phyloP scores from a whole-genome alignment of 2,113 vertebrate genomes.

The Atlantisia rogersi region DNA sequence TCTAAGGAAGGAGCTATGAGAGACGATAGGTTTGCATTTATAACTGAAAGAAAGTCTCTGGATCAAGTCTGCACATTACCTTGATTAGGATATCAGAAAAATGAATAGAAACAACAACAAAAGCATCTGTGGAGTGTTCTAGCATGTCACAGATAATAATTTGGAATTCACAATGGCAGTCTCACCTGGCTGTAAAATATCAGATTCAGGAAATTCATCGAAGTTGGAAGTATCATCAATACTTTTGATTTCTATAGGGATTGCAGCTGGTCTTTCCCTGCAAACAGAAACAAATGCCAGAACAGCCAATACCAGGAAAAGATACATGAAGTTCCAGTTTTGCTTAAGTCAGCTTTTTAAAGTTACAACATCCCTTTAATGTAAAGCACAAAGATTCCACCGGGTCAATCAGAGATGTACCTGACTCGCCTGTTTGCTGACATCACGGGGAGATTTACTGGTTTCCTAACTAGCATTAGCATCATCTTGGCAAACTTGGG shows the following conservation, averaged over 20 bases:
- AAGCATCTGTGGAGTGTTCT: neutral
- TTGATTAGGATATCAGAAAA: neutral
- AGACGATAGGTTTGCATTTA: neutral
- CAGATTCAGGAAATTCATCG: slow-evolving; percentile 95
- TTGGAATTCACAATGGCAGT: neutral
- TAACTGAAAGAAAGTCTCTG: neutral
- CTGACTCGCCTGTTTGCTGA: neutral
- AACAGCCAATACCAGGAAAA: neutral
- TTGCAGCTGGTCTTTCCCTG: slow-evolving; percentile 94
- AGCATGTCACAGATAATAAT: neutral
- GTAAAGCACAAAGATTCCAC: neutral
- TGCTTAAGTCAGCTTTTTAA: neutral
- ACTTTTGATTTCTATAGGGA: slow-evolving; percentile 96
- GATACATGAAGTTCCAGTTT: neutral
- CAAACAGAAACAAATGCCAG: neutral
- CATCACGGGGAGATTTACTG: neutral
- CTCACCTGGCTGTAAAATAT: slow-evolving; percentile 96
- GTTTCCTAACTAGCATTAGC: neutral
- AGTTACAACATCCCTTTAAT: neutral
- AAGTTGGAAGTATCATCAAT: slow-evolving; percentile 98
- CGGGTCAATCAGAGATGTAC: neutral
- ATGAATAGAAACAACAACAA: neutral
- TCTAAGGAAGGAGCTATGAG: neutral
- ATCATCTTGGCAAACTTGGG: neutral
- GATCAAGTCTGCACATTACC: neutral